A percentile compares a stretch with the other conserved stretches of the same genome.
Conservation (phyloP, 2,888 invertebrate species). For the Prosapia bicincta region DNA sequence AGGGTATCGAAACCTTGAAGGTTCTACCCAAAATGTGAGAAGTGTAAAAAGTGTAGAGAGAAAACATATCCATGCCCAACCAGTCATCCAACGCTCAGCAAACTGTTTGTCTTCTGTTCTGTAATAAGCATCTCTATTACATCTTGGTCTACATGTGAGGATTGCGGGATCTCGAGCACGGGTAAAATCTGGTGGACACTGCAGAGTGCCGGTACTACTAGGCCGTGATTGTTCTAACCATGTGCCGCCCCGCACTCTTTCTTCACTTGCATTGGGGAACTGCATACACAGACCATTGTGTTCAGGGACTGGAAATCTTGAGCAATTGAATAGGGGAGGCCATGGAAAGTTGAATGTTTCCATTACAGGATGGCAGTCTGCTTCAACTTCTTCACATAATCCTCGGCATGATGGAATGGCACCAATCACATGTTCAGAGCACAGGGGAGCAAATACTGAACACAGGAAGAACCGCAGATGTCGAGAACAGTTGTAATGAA, state of each 20-base stretch:
- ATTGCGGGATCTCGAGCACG: slow-evolving; percentile 53
- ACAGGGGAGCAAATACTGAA: slow-evolving; percentile 87
- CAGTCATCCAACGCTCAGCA: slow-evolving; percentile 60
- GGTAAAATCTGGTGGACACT: slow-evolving; percentile 56
- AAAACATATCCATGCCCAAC: slow-evolving; percentile 74
- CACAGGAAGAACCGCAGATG: slow-evolving; percentile 84
- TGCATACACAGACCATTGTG: slow-evolving; percentile 74
- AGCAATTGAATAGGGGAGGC: slow-evolving; percentile 73
- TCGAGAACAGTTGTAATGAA: slow-evolving; percentile 75
- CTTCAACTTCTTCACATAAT: slow-evolving; percentile 74
- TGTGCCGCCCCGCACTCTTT: slow-evolving; percentile 36
- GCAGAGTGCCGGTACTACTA: slow-evolving; percentile 46
- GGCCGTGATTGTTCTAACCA: slow-evolving; percentile 42
- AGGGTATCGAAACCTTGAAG: slow-evolving; percentile 86
- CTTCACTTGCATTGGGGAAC: slow-evolving; percentile 45
- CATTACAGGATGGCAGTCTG: slow-evolving; percentile 68
- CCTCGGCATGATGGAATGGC: slow-evolving; percentile 83
- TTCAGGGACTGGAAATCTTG: slow-evolving; percentile 68
- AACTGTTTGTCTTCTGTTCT: slow-evolving; percentile 58
- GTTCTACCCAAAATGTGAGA: slow-evolving; percentile 85
- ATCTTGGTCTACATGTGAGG: slow-evolving; percentile 51
- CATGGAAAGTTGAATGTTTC: slow-evolving; percentile 60
- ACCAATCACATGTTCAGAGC: slow-evolving; percentile 80
- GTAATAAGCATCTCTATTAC: slow-evolving; percentile 67
- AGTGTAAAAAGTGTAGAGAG: slow-evolving; percentile 79